Evolutionary conservation across 92 coral and sea anemone species (phyloP), one percentile per base, ranked within the genome.

Genomic region (Bergia sp.): DNA sequence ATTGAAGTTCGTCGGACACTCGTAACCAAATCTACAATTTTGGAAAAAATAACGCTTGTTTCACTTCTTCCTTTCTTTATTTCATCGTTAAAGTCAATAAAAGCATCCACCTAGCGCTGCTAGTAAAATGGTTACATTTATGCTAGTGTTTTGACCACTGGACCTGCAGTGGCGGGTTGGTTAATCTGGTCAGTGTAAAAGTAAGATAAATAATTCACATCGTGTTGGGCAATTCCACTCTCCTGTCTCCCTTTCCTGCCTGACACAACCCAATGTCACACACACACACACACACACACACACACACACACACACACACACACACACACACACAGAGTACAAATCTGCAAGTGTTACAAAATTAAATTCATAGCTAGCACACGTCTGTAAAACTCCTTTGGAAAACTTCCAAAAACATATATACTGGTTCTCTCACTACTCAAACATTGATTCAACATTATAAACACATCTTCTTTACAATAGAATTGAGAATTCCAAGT

Each of bases 1-100:
- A 64, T 95, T 95, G 77, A 80, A 95, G 83, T 95, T 93, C 86
- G 55, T 43, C 3, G 98, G 98, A 74, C 98, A 95, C 39, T 91
- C 85, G 83, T 95, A 93, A 5, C 98, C 98, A 75, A 93, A 90
- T 57, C 98, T 95, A 86, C 16, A 77, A 88, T 8, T 15, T 36
- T 53, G 37, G 29, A 77, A 29, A 72, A 72, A 36, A 10, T 7
- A 37, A 39, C 50, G 13, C 4, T 3, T 6, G 0, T 83, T 83
- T 18, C 40, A 1, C 3, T 5, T 21, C 36, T 49, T 29, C 1
- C 29, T 37, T 21, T 57, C 55, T 49, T 47, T n/a, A 0, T 4
- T 15, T 23, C 61, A 21, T 44, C 6, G 10, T 75, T 75, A 18
- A 76, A 13, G 29, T 15, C 29, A 41, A 76, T 16, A 13, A 21